These are phyloP conservation scores for Cyrtorhinus lividipennis DNA, from an alignment of 1,140 invertebrate species.

Conservation along the genomic window DNA sequence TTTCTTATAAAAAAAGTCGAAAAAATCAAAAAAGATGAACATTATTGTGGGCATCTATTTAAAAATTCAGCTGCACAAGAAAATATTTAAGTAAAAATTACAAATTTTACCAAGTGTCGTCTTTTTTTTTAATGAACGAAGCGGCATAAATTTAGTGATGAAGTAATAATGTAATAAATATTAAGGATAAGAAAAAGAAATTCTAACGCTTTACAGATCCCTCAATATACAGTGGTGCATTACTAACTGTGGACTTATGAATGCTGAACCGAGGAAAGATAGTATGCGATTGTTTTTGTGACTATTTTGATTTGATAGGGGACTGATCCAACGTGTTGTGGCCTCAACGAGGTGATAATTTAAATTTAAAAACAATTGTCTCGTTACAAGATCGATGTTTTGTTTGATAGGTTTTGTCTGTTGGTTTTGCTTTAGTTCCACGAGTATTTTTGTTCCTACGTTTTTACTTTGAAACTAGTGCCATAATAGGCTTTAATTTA, in stretches of 20 bases:
- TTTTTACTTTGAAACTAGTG: no score
- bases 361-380: no score
- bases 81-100: constrained; percentile 15
- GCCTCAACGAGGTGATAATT: no score
- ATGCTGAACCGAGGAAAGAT: background rate
- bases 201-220: constrained; percentile 21
- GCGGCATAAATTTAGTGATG: constrained; percentile 13
- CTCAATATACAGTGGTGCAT: constrained; percentile 12
- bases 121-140: constrained; percentile 14
- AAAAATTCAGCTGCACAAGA: background rate
- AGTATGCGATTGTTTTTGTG: background rate
- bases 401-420: no score
- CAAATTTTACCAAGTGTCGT: background rate
- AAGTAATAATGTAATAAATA: constrained; percentile 15
- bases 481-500: no score
- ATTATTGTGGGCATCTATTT: background rate
- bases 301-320: no score
- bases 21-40: background rate
- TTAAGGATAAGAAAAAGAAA: constrained; percentile 18
- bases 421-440: no score
- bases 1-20: background rate
- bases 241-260: background rate
- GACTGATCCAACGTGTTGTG: no score
- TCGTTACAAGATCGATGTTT: no score
- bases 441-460: no score